Conservation (phyloP, 2,797 vertebrate species). For the Myioborus melanocephalus region DNA sequence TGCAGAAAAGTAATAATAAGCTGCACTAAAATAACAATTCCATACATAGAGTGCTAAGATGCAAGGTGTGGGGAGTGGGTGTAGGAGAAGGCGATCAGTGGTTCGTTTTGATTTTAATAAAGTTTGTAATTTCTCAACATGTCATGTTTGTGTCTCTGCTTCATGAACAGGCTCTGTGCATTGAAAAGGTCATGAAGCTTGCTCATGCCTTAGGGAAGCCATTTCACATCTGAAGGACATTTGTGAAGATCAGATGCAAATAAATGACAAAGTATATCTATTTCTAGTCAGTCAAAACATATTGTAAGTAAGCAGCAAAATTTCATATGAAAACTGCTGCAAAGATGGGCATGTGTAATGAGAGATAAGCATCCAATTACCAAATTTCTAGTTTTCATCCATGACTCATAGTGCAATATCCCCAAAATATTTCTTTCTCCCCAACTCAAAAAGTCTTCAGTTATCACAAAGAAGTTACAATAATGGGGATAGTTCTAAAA, state of each 20-base stretch:
- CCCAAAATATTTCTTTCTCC: background rate
- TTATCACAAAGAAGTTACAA: background rate
- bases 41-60: background rate
- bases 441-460: background rate
- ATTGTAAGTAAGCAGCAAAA: background rate
- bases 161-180: background rate
- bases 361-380: background rate
- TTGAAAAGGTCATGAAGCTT: slow-evolving; percentile 14
- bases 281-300: background rate
- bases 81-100: background rate
- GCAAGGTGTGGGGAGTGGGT: background rate
- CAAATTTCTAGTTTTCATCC: background rate
- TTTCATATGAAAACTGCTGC: background rate
- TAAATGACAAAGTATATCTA: background rate
- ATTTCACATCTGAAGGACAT: slow-evolving; percentile 10
- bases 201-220: background rate
- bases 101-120: background rate
- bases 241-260: background rate
- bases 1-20: background rate
- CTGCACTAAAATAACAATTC: background rate
- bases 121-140: background rate
- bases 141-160: background rate
- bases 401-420: background rate
- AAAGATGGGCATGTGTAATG: background rate
- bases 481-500: background rate